Evolutionary conservation across 2,797 vertebrate genomes (phyloP), one percentile per base, ranked within the genome.

Genomic region (Diceros bicornis): DNA sequence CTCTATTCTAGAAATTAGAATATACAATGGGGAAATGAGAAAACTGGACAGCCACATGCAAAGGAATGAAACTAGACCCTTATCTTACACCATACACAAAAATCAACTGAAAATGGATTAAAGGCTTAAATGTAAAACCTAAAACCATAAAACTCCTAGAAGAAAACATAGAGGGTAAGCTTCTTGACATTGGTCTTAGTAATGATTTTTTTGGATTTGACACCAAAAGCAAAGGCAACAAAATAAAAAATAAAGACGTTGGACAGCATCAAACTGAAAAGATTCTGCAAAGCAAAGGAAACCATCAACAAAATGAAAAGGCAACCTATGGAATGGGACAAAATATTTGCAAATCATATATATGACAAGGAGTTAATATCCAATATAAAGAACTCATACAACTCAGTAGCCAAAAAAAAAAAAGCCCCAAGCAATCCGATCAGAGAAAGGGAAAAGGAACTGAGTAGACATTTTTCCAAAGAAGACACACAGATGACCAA

Each of bases 241-340:
- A 82, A 71, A 91, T 41, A 41, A 81, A 69, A 81, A 81, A 57
- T 59, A 59, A 81, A 71, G 7, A 91, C 82, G 37, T 66, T 29
- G 55, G 37, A 27, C 16, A 82, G 29, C 37, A 61, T 34, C 66
- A 71, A 47, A 91, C 52, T 61, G 69, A 83, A 83, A 72, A 83
- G 32, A 12, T 72, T 91, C 78, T 27, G n/a, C 66, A 69, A 7
- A 92, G 55, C 55, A 62, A 92, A 92, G 55, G 61, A 78, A 92
- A 72, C 37, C 20, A 69, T 91, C 21, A 83, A 91, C 55, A 72
- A 72, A 72, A 91, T 71, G 66, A 92, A 83, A 72, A 62, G 37
- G 32, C 7, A 71, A 91, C 21, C 23, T 59, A 91, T 12, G 44
- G 41, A 69, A 44, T 47, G 52, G 55, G 41, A 82, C 13, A 71